Conservation (phyloP, 2,888 invertebrate genomes). For the Hirtodrosophila histrioides region DNA sequence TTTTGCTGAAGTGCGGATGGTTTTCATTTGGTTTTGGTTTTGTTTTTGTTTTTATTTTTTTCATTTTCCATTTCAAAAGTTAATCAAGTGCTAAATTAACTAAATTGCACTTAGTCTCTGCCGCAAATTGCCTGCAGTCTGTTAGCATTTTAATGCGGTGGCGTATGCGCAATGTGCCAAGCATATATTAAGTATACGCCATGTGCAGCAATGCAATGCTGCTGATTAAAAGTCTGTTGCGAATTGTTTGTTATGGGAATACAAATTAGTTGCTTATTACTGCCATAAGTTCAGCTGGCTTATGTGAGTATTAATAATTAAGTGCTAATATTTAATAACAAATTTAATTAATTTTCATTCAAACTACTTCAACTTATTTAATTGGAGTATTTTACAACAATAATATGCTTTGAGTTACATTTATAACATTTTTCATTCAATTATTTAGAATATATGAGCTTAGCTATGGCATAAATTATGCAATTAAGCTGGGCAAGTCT, state of each 20-base stretch:
- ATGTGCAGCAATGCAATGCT: conserved; percentile 17
- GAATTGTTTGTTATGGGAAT: not conserved
- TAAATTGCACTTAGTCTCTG: conserved; percentile 68
- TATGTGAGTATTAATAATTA: not conserved
- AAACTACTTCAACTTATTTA: too few species aligned
- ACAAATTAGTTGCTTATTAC: not conserved
- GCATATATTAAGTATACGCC: conserved; percentile 48
- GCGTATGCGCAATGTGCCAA: conserved; percentile 58
- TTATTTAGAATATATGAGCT: too few species aligned
- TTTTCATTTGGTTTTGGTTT: conserved; percentile 17
- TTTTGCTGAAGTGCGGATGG: conserved; percentile 29
- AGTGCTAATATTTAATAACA: too few species aligned
- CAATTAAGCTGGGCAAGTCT: too few species aligned
- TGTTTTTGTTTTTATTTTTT: conserved; percentile 14
- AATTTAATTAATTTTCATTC: too few species aligned
- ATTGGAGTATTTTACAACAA: too few species aligned
- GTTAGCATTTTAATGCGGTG: conserved; percentile 42
- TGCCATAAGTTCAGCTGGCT: too few species aligned
- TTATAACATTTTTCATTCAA: too few species aligned
- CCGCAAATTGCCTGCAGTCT: conserved; percentile 52
- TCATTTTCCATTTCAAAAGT: conserved; percentile 54
- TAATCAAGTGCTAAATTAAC: conserved; percentile 77
- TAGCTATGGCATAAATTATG: too few species aligned
- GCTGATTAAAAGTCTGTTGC: conserved; percentile 24
- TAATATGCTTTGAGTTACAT: too few species aligned